Evolutionary conservation across 2,888 invertebrate species (phyloP), one percentile per base, ranked within the genome.

Genomic region (Scrobipalpa atriplicella): DNA sequence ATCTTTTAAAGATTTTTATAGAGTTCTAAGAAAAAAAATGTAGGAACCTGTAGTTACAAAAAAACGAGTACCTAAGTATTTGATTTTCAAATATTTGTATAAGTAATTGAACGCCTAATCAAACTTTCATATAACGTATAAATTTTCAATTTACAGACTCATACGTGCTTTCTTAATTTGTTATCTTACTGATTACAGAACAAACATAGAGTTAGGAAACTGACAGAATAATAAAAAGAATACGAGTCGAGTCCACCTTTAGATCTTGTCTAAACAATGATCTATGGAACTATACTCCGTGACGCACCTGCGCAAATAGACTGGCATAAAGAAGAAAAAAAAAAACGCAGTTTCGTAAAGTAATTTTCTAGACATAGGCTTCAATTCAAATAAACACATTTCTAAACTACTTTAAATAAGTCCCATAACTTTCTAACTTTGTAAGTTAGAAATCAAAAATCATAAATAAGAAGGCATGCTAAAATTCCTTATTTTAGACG

Each of bases 181-280:
- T 29, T 16, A 13, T 58, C 38, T 56, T 16, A 13, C 38, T 16
- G 10, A 38, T 58, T 58, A 58, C 38, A n/a, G 36, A 58, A 58
- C n/a, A 58, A 58, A 58, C n/a, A 56, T 8, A 58, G 61, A 41
- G 6, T 18, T 39, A 41, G n/a, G 13, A 61, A 39, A 41, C 11
- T 7, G 5, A 39, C 18, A 41, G 39, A 61, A 61, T 41, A 41
- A 52, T 18, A 63, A 16, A 52, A 29, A 9, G 11, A 63, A 36
- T 51, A 52, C n/a, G 62, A 51, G 52, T 52, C 41, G 19, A 36
- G 9, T 51, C n/a, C 16, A 16, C 63, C 63, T 51, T 63, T 63
- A 63, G 29, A 47, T 63, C 21, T 63, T 52, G 52, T 63, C 51
- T 63, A 63, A 63, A 63, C 52, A 51, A 29, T 38, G 51, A 63